Base-by-base conservation (phyloP, 2,113 vertebrate species). In the Harpagus bidentatus region DNA sequence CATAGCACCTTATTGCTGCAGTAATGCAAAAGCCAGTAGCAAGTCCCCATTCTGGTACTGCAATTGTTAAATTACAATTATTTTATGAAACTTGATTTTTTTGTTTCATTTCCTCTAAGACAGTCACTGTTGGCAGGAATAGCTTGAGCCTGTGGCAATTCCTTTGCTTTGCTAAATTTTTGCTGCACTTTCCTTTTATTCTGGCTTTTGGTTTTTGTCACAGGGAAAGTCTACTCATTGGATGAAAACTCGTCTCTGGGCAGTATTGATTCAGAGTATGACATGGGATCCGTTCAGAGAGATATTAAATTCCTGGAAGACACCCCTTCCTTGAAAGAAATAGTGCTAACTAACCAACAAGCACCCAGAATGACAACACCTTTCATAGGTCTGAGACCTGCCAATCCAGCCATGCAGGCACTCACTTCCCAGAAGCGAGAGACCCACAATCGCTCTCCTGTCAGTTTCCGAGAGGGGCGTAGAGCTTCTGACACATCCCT, bases 391-490 rank as follows among this genome's bases (percentile, higher is more conserved):
- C 96, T 99, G 50, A 98, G 98, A 17, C 99, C 99, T 6, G 92
- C 99, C 88, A 99, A 99, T 92, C 99, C 99, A 0, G 97, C 99
- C 85, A 99, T 99, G 99, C 99, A 99, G 59, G 98, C 98, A 0
- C 98, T 99, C 71, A 97, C 98, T 26, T 97, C 98, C 29, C 99
- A 99, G 38, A 99, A 99, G 48, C 98, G 99, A 16, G 99, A 99
- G 94, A 96, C 98, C 7, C 99, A 99, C 96, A 99, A 99, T 95
- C 99, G 99, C 76, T 99, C 99, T 0, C 99, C 99, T 2, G 99
- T 99, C 96, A 99, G 99, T 97, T 99, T 99, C 98, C 97, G 99
- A 56, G 99, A 99, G 96, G 99, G 99, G 21, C 99, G 99, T 52
- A 95, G 99, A 3, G 99, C 99, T 4, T 99, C 99, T 0, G 99